phyloP scores from a whole-genome alignment of 2,113 vertebrate genomes.

The Polypterus senegalus region DNA sequence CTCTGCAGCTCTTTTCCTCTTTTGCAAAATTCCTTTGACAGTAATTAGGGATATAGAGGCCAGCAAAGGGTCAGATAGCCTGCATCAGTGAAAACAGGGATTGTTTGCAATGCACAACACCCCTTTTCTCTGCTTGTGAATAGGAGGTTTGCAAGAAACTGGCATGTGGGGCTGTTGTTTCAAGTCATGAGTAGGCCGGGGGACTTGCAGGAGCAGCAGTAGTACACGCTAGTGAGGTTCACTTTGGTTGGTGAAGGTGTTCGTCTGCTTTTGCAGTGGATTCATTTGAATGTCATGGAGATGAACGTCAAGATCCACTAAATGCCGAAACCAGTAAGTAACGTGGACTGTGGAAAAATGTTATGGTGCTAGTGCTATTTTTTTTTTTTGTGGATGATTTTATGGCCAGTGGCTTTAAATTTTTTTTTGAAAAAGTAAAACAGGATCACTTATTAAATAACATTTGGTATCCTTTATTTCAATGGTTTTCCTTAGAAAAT shows the following conservation, averaged over 20 bases:
- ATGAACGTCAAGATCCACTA: slow-evolving; percentile 25
- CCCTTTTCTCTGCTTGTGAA: slow-evolving; percentile 74
- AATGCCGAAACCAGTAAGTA: slow-evolving; percentile 68
- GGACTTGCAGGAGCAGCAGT: slow-evolving; percentile 36
- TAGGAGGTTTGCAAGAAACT: slow-evolving; percentile 65
- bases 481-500: too few relatives aligned
- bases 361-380: not conserved
- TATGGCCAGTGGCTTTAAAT: too few relatives aligned
- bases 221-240: slow-evolving; percentile 52
- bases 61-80: slow-evolving; percentile 76
- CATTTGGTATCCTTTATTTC: too few relatives aligned
- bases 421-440: too few relatives aligned
- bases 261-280: slow-evolving; percentile 1
- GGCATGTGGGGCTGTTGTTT: slow-evolving; percentile 66
- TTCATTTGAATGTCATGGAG: slow-evolving; percentile 14
- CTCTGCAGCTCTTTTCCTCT: slow-evolving; percentile 40
- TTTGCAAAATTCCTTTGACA: slow-evolving; percentile 76
- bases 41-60: slow-evolving; percentile 81
- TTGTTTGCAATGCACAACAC: slow-evolving; percentile 86
- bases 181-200: slow-evolving; percentile 48
- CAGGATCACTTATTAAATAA: too few relatives aligned
- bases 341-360: not conserved
- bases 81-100: slow-evolving; percentile 72
- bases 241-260: slow-evolving; percentile 22
- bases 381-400: too few relatives aligned